Conservation (phyloP, 2,888 invertebrate genomes). For the Drosophila testacea region DNA sequence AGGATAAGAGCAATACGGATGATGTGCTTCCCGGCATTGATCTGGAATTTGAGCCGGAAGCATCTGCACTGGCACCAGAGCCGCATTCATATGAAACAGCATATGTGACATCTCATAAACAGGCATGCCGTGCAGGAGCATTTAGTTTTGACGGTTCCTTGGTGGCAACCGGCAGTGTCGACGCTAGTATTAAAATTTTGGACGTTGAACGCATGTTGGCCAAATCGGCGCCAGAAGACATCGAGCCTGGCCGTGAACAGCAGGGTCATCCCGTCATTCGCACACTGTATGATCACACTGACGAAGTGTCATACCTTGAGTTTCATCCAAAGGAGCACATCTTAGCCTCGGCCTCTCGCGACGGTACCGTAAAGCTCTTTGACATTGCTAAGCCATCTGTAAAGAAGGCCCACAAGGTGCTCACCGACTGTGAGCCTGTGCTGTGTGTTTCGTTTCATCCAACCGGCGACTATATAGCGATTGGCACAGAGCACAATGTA, state of each 20-base stretch:
- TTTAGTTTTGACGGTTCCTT: slow-evolving; percentile 98
- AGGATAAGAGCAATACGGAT: slow-evolving; percentile 85
- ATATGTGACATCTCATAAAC: slow-evolving; percentile 99
- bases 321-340: slow-evolving; percentile 98
- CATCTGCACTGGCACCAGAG: slow-evolving; percentile 96
- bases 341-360: slow-evolving; percentile 96
- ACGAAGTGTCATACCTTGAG: slow-evolving; percentile 98
- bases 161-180: slow-evolving; percentile 98
- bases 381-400: slow-evolving; percentile 99
- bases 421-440: slow-evolving; percentile 97
- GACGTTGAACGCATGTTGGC: slow-evolving; percentile 99
- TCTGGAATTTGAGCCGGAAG: slow-evolving; percentile 98
- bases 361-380: slow-evolving; percentile 97
- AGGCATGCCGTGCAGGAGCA: slow-evolving; percentile 97
- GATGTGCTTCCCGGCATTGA: slow-evolving; percentile 87
- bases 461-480: slow-evolving; percentile 96
- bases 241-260: slow-evolving; percentile 92
- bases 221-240: slow-evolving; percentile 97
- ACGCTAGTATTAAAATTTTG: slow-evolving; percentile 99
- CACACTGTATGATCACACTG: slow-evolving; percentile 96
- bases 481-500: slow-evolving; percentile 96
- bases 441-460: slow-evolving; percentile 97
- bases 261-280: slow-evolving; percentile 99
- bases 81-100: slow-evolving; percentile 99
- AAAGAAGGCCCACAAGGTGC: slow-evolving; percentile 98